Evolutionary conservation across 2,888 invertebrate species (phyloP).

Genomic region (Drosophila lutescens): DNA sequence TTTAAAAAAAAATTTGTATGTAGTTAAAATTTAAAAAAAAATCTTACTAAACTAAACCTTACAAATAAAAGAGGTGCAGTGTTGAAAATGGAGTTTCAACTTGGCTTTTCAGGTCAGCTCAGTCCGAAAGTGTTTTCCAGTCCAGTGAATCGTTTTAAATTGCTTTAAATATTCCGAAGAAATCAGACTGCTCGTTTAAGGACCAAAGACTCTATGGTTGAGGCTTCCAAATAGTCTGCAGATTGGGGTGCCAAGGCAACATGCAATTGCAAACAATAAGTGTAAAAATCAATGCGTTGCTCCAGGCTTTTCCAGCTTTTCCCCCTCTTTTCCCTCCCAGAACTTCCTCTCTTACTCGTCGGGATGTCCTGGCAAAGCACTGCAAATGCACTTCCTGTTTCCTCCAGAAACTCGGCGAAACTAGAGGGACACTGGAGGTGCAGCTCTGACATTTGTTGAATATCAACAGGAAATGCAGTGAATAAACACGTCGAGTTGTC

Average conservation of each 20-base stretch:
- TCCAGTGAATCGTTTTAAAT: not conserved
- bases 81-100: not conserved
- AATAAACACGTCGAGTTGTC: constrained; percentile 71
- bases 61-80: not conserved
- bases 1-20: too few relatives aligned
- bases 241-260: constrained; percentile 12
- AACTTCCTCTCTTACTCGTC: constrained; percentile 12
- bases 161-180: constrained; percentile 1
- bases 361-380: constrained; percentile 40
- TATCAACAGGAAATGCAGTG: constrained; percentile 80
- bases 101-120: not conserved
- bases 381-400: constrained; percentile 76
- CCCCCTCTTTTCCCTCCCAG: constrained; percentile 6
- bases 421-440: not conserved
- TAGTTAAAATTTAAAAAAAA: too few relatives aligned
- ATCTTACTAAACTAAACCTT: too few relatives aligned
- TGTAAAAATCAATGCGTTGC: constrained; percentile 69
- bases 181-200: constrained; percentile 1
- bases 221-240: not conserved
- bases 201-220: not conserved
- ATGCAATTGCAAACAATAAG: constrained; percentile 59
- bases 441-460: constrained; percentile 65
- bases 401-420: constrained; percentile 42
- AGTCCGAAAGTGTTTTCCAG: not conserved
- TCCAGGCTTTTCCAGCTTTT: constrained; percentile 37